phyloP scores from a whole-genome alignment of 2,888 invertebrate species.

The Erynnis tages region DNA sequence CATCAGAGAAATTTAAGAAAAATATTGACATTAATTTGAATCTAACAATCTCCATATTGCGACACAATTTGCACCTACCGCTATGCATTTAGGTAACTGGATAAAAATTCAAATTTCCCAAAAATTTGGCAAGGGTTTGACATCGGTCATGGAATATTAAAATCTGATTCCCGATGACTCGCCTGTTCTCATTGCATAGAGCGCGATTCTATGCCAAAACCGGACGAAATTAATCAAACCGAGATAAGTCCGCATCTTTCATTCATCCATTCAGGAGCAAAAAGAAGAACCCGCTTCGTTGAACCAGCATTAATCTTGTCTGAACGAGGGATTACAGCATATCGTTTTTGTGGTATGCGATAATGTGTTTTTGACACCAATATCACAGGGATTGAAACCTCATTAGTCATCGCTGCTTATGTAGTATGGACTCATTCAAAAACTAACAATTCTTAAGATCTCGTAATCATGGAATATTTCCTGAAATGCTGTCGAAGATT shows the following conservation, averaged over 20 bases:
- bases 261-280: conserved; percentile 28
- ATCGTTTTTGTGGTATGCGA: conserved; percentile 20
- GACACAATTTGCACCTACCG: no score
- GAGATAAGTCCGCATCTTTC: conserved; percentile 23
- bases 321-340: conserved; percentile 9
- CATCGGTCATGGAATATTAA: conserved; percentile 15
- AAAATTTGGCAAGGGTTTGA: conserved; percentile 7
- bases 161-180: background rate
- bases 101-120: background rate
- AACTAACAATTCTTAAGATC: no score
- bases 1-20: no score
- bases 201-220: conserved; percentile 18
- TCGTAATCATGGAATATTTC: no score
- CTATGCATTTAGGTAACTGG: background rate
- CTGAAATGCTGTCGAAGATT: no score
- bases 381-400: conserved; percentile 10
- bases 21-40: no score
- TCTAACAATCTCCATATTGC: no score
- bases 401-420: conserved; percentile 3
- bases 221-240: conserved; percentile 21
- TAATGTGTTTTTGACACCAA: conserved; percentile 22
- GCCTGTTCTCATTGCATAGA: conserved; percentile 16
- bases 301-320: conserved; percentile 32
- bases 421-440: no score
- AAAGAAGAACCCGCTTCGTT: conserved; percentile 31